Percentiles rank a stretch among this genome's conserved stretches.
These are phyloP conservation scores for Anthoscopus minutus DNA, from an alignment of 2,113 vertebrate genomes.

Conservation along the genomic window DNA sequence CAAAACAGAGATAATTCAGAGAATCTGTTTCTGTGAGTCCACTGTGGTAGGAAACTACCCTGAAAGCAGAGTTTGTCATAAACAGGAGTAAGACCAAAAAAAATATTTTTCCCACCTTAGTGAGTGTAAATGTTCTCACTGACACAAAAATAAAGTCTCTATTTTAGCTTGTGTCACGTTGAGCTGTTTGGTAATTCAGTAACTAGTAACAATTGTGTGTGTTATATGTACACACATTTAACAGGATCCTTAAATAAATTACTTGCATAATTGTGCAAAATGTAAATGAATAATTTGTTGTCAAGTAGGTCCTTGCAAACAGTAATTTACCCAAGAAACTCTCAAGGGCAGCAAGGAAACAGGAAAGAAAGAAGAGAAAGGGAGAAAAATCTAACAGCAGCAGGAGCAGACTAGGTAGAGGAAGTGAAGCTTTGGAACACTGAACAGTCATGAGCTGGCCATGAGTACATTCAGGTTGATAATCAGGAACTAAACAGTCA, in stretches of 20 bases:
- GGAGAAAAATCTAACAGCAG: not conserved
- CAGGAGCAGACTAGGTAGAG: not conserved
- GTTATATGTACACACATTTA: not conserved
- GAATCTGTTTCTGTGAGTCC: not conserved
- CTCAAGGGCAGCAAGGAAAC: not conserved
- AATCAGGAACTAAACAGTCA: not conserved
- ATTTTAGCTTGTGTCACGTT: not conserved
- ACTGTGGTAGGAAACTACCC: not conserved
- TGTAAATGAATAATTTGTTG: not conserved
- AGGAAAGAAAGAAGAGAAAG: not conserved
- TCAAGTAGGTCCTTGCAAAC: conserved; percentile 1
- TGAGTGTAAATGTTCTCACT: not conserved
- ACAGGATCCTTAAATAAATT: conserved; percentile 13
- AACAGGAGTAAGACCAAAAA: not conserved
- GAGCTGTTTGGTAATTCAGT: conserved; percentile 1
- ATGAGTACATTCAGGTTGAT: not conserved
- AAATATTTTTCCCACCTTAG: not conserved
- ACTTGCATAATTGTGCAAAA: conserved; percentile 9
- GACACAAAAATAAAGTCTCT: not conserved
- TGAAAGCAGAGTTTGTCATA: not conserved
- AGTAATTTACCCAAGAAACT: conserved; percentile 30
- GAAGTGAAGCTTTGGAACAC: not conserved
- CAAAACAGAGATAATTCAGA: not conserved
- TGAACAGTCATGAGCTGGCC: rapidly evolving
- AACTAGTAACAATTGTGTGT: not conserved